Evolutionary conservation across 2,797 vertebrate species (phyloP).

Genomic region (Valencia hispanica): DNA sequence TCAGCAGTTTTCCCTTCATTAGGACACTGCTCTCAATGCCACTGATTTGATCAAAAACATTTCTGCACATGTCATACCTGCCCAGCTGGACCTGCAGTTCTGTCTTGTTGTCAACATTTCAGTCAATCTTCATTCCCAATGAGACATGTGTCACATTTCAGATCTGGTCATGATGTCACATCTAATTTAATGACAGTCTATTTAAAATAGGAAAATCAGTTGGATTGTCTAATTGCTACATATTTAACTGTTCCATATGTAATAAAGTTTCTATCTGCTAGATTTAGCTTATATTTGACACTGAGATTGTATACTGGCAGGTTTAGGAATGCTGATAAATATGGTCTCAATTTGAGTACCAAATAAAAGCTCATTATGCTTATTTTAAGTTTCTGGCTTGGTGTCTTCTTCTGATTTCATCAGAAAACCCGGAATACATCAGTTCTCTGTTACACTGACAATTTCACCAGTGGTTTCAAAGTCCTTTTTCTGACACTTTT

Average conservation of each 20-base stretch:
- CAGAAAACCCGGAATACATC: neutral
- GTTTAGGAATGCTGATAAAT: neutral
- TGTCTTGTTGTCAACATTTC: neutral
- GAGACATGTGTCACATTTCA: neutral
- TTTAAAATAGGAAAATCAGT: neutral
- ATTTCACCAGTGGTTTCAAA: neutral
- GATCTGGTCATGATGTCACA: neutral
- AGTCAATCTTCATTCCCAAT: neutral
- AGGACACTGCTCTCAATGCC: too few relatives aligned
- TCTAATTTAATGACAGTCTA: neutral
- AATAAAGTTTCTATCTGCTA: neutral
- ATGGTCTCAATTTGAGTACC: neutral
- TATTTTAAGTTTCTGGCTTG: neutral
- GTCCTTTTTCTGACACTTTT: neutral
- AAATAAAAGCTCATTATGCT: neutral
- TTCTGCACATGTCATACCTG: too few relatives aligned
- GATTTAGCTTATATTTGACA: neutral
- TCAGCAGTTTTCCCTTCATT: neutral
- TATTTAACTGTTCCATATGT: neutral
- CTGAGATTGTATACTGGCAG: neutral
- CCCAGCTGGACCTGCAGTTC: neutral
- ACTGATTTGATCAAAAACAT: neutral
- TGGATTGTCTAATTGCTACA: neutral
- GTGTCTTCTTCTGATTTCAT: neutral
- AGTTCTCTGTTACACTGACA: neutral